phyloP scores from a whole-genome alignment of 2,888 invertebrate species.

The Dicroscelio sp. region DNA sequence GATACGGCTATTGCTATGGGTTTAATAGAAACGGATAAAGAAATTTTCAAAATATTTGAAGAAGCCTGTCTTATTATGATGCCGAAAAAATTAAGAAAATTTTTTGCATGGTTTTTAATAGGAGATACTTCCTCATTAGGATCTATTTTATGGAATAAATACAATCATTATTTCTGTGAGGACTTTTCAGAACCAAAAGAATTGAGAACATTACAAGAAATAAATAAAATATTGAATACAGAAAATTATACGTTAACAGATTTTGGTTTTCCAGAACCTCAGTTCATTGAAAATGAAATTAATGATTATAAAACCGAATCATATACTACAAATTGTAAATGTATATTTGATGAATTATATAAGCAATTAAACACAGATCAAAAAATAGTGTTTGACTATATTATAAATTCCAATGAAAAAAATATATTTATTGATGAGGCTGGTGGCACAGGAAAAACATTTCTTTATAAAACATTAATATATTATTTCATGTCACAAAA shows the following conservation, averaged over 20 bases:
- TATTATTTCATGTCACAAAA: slow-evolving; percentile 18
- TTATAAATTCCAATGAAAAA: not conserved
- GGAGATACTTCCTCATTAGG: not conserved
- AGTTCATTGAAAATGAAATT: not conserved
- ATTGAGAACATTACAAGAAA: not conserved
- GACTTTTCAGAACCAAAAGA: not conserved
- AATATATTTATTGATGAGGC: slow-evolving; percentile 18
- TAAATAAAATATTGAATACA: not conserved
- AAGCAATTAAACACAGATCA: slow-evolving; percentile 12
- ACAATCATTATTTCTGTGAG: slow-evolving; percentile 27
- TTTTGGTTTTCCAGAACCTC: slow-evolving; percentile 9
- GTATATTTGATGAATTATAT: not conserved
- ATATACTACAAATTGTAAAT: not conserved
- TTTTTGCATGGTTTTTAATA: slow-evolving; percentile 27
- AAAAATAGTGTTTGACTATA: slow-evolving; percentile 4
- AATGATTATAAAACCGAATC: not conserved
- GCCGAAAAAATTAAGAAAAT: slow-evolving; percentile 16
- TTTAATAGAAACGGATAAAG: slow-evolving; percentile 30
- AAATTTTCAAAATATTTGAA: slow-evolving; percentile 41
- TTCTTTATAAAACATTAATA: slow-evolving; percentile 36
- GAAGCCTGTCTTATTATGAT: slow-evolving; percentile 4
- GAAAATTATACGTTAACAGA: slow-evolving; percentile 39
- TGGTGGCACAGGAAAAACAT: too few relatives aligned
- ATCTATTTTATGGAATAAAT: slow-evolving; percentile 5
- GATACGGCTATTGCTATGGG: slow-evolving; percentile 52